Evolutionary conservation across 1,140 invertebrate genomes (phyloP), one percentile per base, ranked within the genome.

Genomic region (Pogonus chalceus): DNA sequence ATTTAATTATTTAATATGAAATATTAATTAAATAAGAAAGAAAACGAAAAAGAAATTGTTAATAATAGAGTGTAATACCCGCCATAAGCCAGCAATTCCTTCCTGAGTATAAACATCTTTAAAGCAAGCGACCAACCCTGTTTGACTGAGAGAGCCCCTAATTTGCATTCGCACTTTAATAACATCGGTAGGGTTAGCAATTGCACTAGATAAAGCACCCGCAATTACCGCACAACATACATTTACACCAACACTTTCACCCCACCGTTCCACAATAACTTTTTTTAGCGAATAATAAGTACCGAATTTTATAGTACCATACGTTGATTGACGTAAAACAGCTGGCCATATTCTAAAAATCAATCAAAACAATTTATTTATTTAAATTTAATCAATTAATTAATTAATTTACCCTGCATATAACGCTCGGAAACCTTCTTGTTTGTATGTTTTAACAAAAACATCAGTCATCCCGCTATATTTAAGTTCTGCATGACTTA

Each of bases 91-190:
- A 53, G 77, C 71, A 23, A 92, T 64, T 48, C 92, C 92, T 72
- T 92, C 88, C 56, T 85, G 79, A 58, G 74, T 73, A 65, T 91
- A 85, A 26, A 94, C 84, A 64, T 87, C 82, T 54, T 78, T 72
- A 62, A 93, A 92, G 57, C 87, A 90, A 61, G 82, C 76, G n/a
- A 81, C 64, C 43, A 90, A 76, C 48, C 81, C 72, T 24, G 76
- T 60, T 56, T 81, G 65, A 51, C 75, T 64, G 39, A 69, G 58
- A 59, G 73, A 72, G 22, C 79, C 78, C 47, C 74, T 73, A 10
- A 88, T 80, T 79, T 96, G 92, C 90, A 96, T 92, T 55, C 90
- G 81, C 46, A 96, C 93, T 80, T 98, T 98, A n/a, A 98, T 78
- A 7, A 98, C 89, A 79, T 98, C 95, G 2, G 93, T 94, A n/a